phyloP scores from a whole-genome alignment of 1,140 invertebrate species.

The Fopius arisanus region DNA sequence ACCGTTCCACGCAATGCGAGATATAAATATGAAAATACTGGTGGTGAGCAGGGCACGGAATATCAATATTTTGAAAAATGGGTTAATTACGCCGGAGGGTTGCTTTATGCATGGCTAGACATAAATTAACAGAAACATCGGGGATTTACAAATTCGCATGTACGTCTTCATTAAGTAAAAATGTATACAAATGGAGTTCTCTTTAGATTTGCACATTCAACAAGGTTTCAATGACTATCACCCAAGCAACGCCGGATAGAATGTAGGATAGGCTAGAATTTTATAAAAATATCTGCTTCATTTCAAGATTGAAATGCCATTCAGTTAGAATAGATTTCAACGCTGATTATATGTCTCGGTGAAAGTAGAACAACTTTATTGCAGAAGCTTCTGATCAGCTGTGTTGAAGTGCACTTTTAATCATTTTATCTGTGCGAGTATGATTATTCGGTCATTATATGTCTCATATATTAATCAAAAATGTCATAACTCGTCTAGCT shows the following conservation, averaged over 20 bases:
- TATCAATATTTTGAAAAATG: conserved; percentile 5
- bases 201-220: neutral
- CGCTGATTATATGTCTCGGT: too few species aligned
- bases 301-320: neutral
- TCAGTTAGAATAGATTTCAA: too few species aligned
- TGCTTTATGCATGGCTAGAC: neutral
- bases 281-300: neutral
- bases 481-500: too few species aligned
- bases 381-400: too few species aligned
- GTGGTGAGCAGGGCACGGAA: neutral
- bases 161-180: neutral
- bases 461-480: too few species aligned
- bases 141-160: neutral
- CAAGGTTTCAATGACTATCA: neutral
- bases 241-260: neutral
- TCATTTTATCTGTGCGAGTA: too few species aligned
- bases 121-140: neutral
- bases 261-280: neutral
- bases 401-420: too few species aligned
- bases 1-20: neutral
- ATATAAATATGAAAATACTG: neutral
- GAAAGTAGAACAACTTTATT: too few species aligned
- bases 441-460: too few species aligned
- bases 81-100: neutral
- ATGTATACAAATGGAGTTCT: neutral